These are phyloP conservation scores for Ischnus inquisitorius DNA, from an alignment of 2,888 invertebrate species.

Conservation along the genomic window DNA sequence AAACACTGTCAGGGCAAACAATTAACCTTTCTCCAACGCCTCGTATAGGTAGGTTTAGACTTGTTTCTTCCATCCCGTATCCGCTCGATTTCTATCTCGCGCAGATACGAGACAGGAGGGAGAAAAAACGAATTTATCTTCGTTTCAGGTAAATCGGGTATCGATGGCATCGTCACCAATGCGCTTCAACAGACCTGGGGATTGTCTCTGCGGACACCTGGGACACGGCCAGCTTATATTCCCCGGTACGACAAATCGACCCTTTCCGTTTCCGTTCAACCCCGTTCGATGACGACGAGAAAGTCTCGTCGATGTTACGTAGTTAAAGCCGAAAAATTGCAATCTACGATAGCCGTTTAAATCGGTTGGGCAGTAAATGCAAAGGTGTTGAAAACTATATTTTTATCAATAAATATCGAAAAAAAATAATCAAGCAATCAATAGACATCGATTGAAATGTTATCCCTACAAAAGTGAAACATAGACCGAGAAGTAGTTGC, in stretches of 20 bases:
- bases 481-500: too few species aligned
- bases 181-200: slow-evolving; percentile 53
- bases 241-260: slow-evolving; percentile 74
- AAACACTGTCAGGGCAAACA: slow-evolving; percentile 43
- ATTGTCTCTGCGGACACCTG: slow-evolving; percentile 73
- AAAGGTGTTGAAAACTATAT: too few species aligned
- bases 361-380: too few species aligned
- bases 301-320: too few species aligned
- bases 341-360: too few species aligned
- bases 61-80: neutral
- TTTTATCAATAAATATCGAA: too few species aligned
- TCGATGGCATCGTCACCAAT: slow-evolving; percentile 69
- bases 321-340: too few species aligned
- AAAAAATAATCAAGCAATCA: too few species aligned
- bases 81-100: slow-evolving; percentile 15
- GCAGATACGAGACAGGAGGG: slow-evolving; percentile 23
- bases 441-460: too few species aligned
- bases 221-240: slow-evolving; percentile 75
- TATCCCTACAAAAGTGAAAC: too few species aligned
- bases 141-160: slow-evolving; percentile 78
- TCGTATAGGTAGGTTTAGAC: neutral
- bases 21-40: slow-evolving; percentile 56
- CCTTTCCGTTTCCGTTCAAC: neutral
- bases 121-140: slow-evolving; percentile 77
- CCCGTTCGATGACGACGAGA: too few species aligned